Evolutionary conservation across 2,797 vertebrate species (phyloP).

Genomic region (Arctocebus calabarensis): DNA sequence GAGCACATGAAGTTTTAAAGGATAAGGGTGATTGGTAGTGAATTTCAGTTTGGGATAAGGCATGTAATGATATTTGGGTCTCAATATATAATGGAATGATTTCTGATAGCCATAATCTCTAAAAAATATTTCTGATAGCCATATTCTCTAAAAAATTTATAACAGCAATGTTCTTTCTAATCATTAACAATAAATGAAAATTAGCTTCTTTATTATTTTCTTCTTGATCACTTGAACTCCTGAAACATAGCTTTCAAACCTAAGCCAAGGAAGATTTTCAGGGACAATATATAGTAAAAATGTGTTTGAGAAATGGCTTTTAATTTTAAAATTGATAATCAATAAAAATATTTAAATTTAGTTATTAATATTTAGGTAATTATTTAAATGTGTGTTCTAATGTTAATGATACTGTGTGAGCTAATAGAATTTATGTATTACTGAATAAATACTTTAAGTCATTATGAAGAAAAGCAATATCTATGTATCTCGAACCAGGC

Average conservation of each 20-base stretch:
- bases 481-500: neutral
- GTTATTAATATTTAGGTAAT: neutral
- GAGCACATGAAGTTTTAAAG: neutral
- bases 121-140: neutral
- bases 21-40: neutral
- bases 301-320: neutral
- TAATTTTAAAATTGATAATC: neutral
- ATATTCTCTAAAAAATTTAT: neutral
- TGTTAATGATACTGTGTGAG: neutral
- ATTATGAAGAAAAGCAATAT: neutral
- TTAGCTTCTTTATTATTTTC: neutral
- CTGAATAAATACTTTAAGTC: neutral
- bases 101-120: neutral
- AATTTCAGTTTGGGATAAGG: neutral
- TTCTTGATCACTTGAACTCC: neutral
- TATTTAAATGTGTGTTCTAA: neutral
- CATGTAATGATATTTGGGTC: slow-evolving; percentile 1
- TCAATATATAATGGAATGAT: neutral
- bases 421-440: neutral
- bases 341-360: neutral
- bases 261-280: neutral
- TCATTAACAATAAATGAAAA: slow-evolving; percentile 40
- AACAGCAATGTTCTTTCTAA: neutral
- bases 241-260: neutral
- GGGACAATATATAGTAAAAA: neutral